These are phyloP conservation scores for Hylia prasina DNA, from an alignment of 2,113 vertebrate species.

Conservation along the genomic window DNA sequence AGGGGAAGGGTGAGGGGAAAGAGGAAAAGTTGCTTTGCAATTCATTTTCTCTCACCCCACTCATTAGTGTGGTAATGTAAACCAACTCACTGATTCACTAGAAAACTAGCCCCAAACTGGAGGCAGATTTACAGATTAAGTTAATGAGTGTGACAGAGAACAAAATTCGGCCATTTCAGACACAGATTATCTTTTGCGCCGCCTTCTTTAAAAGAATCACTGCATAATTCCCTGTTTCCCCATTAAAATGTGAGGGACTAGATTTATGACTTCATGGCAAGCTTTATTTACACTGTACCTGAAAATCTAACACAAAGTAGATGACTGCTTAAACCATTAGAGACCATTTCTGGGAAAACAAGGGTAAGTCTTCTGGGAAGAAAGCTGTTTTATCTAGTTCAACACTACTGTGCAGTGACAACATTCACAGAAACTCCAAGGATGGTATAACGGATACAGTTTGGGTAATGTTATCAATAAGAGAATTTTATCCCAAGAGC, in stretches of 20 bases:
- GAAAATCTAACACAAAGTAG: not conserved
- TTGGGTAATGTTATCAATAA: not conserved
- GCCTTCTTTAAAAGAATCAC: not conserved
- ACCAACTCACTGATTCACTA: not conserved
- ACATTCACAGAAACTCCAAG: not conserved
- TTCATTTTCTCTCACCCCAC: not conserved
- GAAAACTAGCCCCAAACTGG: not conserved
- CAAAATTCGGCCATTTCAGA: not conserved
- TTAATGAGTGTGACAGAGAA: not conserved
- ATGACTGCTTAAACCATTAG: not conserved
- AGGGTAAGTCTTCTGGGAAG: not conserved
- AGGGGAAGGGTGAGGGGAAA: rapidly evolving
- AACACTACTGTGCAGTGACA: not conserved
- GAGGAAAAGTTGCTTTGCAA: not conserved
- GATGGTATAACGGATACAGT: not conserved
- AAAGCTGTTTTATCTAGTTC: not conserved
- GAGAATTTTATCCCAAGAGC: not conserved
- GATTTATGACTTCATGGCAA: not conserved
- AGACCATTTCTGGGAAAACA: not conserved
- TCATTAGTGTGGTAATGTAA: not conserved
- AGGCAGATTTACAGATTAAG: not conserved
- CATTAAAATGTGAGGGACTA: not conserved
- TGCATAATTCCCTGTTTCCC: not conserved
- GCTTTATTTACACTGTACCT: not conserved
- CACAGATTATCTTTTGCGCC: not conserved